Evolutionary conservation across 2,797 vertebrate species (phyloP).

Genomic region (Notamacropus eugenii): DNA sequence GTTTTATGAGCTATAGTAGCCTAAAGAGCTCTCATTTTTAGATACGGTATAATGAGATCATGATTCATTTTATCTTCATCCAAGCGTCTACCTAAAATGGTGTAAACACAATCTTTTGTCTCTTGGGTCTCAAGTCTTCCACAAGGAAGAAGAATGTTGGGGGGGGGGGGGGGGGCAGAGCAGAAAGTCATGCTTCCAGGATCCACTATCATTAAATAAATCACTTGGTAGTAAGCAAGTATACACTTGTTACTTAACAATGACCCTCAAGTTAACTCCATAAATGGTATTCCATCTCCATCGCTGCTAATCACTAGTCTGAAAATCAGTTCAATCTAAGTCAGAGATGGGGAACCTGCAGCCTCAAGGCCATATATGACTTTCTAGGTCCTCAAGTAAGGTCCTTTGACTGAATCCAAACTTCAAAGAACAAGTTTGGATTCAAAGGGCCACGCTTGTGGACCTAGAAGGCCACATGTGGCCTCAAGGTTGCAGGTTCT

Average conservation of each 20-base stretch:
- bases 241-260: background rate
- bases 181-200: background rate
- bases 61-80: background rate
- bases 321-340: background rate
- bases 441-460: too few species aligned
- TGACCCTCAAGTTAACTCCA: background rate
- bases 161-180: fast-evolving
- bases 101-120: background rate
- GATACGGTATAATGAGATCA: background rate
- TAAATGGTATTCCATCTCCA: background rate
- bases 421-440: too few species aligned
- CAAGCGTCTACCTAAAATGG: background rate
- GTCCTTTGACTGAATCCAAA: too few species aligned
- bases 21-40: background rate
- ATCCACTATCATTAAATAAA: background rate
- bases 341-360: too few species aligned
- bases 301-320: background rate
- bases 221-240: background rate
- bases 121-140: background rate
- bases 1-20: background rate
- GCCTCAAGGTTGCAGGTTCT: background rate
- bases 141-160: background rate
- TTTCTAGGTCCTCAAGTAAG: too few species aligned
- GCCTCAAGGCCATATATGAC: too few species aligned
- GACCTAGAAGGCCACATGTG: background rate